These are phyloP conservation scores for Nomada goodeniana DNA, from an alignment of 2,888 invertebrate genomes.

Conservation along the genomic window DNA sequence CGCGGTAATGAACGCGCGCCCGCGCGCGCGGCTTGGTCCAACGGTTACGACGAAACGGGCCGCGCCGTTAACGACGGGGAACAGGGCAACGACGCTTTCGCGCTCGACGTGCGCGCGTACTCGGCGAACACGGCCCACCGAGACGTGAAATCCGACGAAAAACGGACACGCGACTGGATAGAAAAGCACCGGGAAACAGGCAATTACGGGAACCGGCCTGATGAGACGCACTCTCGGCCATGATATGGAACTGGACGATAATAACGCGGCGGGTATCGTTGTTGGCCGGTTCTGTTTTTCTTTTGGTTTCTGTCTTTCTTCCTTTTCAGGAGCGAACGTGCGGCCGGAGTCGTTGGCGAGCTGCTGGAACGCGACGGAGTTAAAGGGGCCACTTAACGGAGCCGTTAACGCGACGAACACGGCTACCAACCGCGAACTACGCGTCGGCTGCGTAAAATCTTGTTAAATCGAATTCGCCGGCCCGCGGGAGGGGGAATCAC, in stretches of 20 bases:
- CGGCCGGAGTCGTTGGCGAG: neutral
- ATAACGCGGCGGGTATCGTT: slow-evolving; percentile 25
- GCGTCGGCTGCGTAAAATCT: neutral
- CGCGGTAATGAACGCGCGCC: slow-evolving; percentile 40
- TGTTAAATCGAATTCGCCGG: slow-evolving; percentile 40
- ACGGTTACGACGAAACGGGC: slow-evolving; percentile 7
- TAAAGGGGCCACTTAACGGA: slow-evolving; percentile 22
- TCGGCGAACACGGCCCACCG: slow-evolving; percentile 40
- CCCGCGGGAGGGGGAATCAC: neutral
- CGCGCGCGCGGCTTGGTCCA: neutral
- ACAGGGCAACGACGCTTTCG: slow-evolving; percentile 16
- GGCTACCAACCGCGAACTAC: neutral
- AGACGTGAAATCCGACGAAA: slow-evolving; percentile 55
- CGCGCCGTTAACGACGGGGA: slow-evolving; percentile 40
- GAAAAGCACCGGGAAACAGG: slow-evolving; percentile 34
- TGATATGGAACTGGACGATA: slow-evolving; percentile 17
- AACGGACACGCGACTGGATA: slow-evolving; percentile 7
- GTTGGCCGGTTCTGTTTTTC: neutral
- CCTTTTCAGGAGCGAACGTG: neutral
- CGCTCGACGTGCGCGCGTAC: slow-evolving; percentile 22
- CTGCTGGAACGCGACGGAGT: slow-evolving; percentile 6
- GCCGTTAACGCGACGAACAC: slow-evolving; percentile 26
- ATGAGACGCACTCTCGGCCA: slow-evolving; percentile 11
- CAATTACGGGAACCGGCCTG: slow-evolving; percentile 37
- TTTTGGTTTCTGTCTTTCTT: neutral